phyloP scores from a whole-genome alignment of 2,797 vertebrate genomes.

The Coracias cyanogaster region DNA sequence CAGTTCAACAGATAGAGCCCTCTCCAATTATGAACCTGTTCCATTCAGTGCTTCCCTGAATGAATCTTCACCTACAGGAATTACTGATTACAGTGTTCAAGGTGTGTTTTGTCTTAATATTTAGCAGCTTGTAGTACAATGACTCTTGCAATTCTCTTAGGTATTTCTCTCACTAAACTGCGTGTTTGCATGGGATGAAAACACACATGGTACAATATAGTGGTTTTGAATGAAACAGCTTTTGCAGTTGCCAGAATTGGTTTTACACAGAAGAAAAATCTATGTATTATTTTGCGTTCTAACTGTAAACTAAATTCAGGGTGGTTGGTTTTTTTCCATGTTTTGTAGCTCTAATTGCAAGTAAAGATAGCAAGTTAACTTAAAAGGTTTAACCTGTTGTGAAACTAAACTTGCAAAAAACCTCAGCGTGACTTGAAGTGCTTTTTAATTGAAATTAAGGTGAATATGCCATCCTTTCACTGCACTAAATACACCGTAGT shows the following conservation, averaged over 20 bases:
- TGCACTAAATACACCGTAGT: background rate
- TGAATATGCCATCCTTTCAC: background rate
- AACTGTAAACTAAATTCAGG: background rate
- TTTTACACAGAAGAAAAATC: background rate
- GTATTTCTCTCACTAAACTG: background rate
- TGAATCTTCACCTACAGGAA: conserved; percentile 83
- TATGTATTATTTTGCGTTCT: background rate
- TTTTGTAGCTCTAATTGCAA: background rate
- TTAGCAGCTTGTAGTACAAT: background rate
- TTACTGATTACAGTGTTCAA: conserved; percentile 75
- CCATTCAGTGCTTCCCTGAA: conserved; percentile 86
- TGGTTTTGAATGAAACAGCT: background rate
- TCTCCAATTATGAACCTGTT: conserved; percentile 75
- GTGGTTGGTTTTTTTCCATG: background rate
- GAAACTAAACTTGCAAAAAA: background rate
- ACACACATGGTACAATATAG: background rate
- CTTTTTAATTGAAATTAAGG: background rate
- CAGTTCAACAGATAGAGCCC: conserved; percentile 65
- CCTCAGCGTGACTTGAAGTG: background rate
- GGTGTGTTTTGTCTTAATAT: conserved; percentile 73
- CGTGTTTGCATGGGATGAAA: background rate
- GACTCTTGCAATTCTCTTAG: background rate
- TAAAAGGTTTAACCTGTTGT: background rate
- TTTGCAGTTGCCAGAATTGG: background rate
- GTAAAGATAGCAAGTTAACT: background rate